Evolutionary conservation across 2,888 invertebrate species (phyloP), one percentile per base, ranked within the genome.

Genomic region (Heliconius erato): DNA sequence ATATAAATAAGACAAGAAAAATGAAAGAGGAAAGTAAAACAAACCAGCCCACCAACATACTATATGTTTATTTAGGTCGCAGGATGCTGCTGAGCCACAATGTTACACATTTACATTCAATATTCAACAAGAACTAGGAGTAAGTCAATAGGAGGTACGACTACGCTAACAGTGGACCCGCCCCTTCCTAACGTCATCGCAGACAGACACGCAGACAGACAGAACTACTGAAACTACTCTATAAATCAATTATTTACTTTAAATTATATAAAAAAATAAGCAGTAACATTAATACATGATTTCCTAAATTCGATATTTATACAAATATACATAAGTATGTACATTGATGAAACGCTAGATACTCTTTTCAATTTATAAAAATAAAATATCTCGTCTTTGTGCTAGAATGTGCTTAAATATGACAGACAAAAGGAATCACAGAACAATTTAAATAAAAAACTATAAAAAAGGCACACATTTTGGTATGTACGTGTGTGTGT

Each of bases 51-150:
- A 80, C 91, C 90, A 95, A 95, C 95, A 93, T 95, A 92, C 95
- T 95, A 95, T 94, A 94, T 89, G 91, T 91, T 94, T 94, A 93
- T 94, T 92, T 87, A 90, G 86, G 91, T 91, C 92, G 91, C 92
- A 90, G 90, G 88, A 88, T 89, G 89, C 91, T 89, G 92, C 92
- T 89, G 90, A 92, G 87, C 91, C 92, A 95, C 95, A 94, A 95
- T 93, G 90, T 91, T 94, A 94, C 94, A 96, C 94, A 93, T 90
- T 94, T 92, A 85, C 91, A 94, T 94, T 92, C 94, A 94, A 94
- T 94, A 92, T 92, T 95, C 95, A 96, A 96, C 95, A 96, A 96
- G 94, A 91, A 93, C 95, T 95, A 95, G 93, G 91, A 94, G 91
- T 95, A 95, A 92, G 93, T 94, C 92, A 93, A 94, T 94, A 94